These are phyloP conservation scores for Oligia strigilis DNA, from an alignment of 2,888 invertebrate genomes.

Conservation along the genomic window DNA sequence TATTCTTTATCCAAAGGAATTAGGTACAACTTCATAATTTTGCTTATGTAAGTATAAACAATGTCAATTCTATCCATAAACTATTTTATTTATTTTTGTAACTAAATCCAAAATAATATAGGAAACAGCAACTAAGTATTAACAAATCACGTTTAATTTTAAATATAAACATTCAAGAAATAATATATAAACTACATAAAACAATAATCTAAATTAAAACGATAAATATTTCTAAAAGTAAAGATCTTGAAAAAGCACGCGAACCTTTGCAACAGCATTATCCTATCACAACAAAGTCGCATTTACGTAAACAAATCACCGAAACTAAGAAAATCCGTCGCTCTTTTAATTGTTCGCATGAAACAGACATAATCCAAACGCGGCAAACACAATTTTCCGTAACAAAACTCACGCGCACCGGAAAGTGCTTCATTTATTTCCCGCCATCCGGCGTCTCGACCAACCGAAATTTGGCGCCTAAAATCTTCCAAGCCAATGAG, in stretches of 20 bases:
- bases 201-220: background rate
- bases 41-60: too few relatives aligned
- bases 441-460: conserved; percentile 88
- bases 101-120: background rate
- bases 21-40: background rate
- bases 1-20: too few relatives aligned
- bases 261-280: background rate
- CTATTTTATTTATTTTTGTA: background rate
- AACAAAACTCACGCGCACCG: conserved; percentile 85
- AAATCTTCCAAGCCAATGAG: conserved; percentile 83
- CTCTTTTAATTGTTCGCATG: conserved; percentile 67
- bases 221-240: background rate
- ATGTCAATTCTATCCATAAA: background rate
- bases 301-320: conserved; percentile 24
- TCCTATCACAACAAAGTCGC: conserved; percentile 19
- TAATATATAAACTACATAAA: background rate
- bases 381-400: conserved; percentile 87
- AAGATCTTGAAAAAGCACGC: background rate
- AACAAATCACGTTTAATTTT: background rate
- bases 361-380: conserved; percentile 78
- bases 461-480: conserved; percentile 91
- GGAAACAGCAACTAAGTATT: background rate
- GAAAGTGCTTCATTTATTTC: conserved; percentile 86
- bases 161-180: background rate
- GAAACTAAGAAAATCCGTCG: conserved; percentile 53